A percentile compares a stretch with the other conserved stretches of the same genome.
Conservation (phyloP, 2,888 invertebrate species). For the Phyllotreta cruciferae region DNA sequence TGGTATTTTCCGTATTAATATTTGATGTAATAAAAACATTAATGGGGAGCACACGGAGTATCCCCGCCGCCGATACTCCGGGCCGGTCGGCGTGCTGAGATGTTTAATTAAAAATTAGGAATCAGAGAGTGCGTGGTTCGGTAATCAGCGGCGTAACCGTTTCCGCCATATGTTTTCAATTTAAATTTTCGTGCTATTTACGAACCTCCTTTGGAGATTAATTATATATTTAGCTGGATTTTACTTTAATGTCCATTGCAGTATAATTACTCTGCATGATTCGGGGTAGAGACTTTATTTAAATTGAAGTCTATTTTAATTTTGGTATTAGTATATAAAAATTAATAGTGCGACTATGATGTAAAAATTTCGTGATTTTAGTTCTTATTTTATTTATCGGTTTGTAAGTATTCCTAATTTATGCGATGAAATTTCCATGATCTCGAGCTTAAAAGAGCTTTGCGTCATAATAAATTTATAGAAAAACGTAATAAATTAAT, state of each 20-base stretch:
- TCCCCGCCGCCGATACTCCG: background rate
- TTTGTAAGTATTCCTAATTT: conserved; percentile 27
- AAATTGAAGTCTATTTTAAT: too few relatives aligned
- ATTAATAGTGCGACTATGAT: background rate
- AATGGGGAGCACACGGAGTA: background rate
- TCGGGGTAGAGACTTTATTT: too few relatives aligned
- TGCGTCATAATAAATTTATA: conserved; percentile 20
- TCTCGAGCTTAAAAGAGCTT: conserved; percentile 11
- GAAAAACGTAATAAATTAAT: conserved; percentile 23
- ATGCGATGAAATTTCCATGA: conserved; percentile 21
- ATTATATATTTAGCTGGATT: too few relatives aligned
- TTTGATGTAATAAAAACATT: conserved; percentile 19
- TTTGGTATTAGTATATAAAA: too few relatives aligned
- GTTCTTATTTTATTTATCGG: conserved; percentile 23
- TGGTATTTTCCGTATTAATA: conserved; percentile 16
- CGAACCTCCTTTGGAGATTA: too few relatives aligned
- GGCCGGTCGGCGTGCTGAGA: conserved; percentile 23
- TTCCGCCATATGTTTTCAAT: background rate
- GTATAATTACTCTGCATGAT: too few relatives aligned
- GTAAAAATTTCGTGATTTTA: conserved; percentile 1
- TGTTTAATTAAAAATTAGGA: conserved; percentile 31
- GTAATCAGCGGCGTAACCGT: background rate
- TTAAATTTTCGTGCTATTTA: too few relatives aligned
- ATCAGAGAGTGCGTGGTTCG: conserved; percentile 11
- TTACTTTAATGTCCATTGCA: too few relatives aligned